Percentiles rank a stretch among this genome's conserved stretches.
These are phyloP conservation scores for Meriones psammophilus DNA, from an alignment of 2,797 vertebrate species.

Conservation along the genomic window DNA sequence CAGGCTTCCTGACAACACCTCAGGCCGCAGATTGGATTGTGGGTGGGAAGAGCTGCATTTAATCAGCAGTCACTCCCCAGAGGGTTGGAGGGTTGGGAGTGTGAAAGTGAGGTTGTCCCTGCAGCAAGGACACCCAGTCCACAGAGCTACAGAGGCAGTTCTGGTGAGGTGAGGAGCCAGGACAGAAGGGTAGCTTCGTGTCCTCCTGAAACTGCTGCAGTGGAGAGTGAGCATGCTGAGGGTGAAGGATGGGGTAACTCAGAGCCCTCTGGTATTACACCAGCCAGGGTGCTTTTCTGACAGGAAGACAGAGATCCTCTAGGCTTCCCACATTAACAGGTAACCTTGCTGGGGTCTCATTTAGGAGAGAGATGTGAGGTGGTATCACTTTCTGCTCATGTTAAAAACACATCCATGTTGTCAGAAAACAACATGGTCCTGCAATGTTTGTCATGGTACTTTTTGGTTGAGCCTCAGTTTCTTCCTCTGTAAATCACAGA, in stretches of 20 bases:
- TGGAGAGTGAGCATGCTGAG: background rate
- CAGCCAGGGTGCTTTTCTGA: background rate
- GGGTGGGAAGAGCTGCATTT: constrained; percentile 38
- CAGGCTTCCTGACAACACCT: constrained; percentile 65
- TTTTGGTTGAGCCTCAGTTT: constrained; percentile 73
- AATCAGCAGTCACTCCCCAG: constrained; percentile 42
- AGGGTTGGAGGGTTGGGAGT: background rate
- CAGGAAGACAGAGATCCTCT: background rate
- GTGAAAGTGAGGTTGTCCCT: constrained; percentile 47
- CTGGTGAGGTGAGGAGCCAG: background rate
- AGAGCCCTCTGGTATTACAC: background rate
- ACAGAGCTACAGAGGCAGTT: background rate
- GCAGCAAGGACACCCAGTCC: background rate
- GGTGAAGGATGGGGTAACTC: background rate
- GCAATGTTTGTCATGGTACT: no score
- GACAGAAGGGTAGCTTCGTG: background rate
- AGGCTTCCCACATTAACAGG: background rate
- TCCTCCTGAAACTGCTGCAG: background rate
- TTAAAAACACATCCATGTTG: background rate
- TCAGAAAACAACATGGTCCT: background rate
- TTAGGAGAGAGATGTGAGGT: background rate
- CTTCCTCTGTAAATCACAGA: constrained; percentile 39
- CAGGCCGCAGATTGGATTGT: constrained; percentile 58
- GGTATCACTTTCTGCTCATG: background rate
- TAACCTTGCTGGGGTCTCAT: background rate